Conservation (phyloP, 2,113 vertebrate genomes). For the Rhagologus leucostigma region DNA sequence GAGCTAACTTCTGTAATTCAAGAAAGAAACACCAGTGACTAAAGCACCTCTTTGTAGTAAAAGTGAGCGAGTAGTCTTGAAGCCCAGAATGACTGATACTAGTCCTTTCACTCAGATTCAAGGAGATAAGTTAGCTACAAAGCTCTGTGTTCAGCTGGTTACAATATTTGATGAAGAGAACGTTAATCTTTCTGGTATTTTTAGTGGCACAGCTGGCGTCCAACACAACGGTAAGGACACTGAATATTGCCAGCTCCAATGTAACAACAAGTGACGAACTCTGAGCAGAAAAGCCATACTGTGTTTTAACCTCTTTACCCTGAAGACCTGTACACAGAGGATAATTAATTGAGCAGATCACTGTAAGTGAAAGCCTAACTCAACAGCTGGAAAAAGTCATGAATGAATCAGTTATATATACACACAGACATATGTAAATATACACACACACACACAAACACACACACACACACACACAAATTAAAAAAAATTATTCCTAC, state of each 20-base stretch:
- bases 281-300: not conserved
- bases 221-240: not conserved
- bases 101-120: not conserved
- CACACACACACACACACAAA: rapidly evolving
- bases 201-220: not conserved
- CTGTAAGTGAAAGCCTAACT: not conserved
- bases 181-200: not conserved
- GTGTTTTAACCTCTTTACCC: not conserved
- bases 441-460: rapidly evolving
- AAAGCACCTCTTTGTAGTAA: not conserved
- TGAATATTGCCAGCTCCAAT: not conserved
- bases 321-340: not conserved
- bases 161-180: not conserved
- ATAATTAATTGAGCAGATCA: not conserved
- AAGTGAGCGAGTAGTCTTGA: not conserved
- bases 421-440: not conserved
- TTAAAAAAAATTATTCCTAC: not conserved
- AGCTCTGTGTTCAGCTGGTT: not conserved
- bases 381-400: not conserved
- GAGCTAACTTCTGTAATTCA: not conserved
- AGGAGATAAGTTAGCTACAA: not conserved
- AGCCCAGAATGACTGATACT: not conserved
- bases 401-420: not conserved
- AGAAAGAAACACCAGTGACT: not conserved
- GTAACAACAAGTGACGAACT: not conserved